Evolutionary conservation across 1,140 invertebrate genomes (phyloP), one percentile per base, ranked within the genome.

Genomic region (Drosophila trapezifrons): DNA sequence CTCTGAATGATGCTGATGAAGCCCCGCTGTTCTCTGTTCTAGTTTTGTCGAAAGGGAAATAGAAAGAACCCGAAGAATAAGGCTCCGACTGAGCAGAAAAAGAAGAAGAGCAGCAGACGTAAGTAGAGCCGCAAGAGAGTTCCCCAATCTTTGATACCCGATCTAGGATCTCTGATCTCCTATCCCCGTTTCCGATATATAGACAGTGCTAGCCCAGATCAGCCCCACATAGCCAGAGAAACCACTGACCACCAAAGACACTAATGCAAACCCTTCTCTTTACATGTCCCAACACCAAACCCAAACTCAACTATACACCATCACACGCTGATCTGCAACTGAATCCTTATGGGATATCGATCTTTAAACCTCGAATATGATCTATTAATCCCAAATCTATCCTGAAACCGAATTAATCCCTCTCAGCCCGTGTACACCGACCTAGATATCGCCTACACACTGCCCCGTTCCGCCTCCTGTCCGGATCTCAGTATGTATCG

Each of bases 401-500:
- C n/a, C n/a, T n/a, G 27, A 29, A 29, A 2, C 27, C 27, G 1
- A n/a, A 57, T 56, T 70, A 62, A 82, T n/a, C 47, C 18, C 37
- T 38, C 46, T 37, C 62, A 92, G 91, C 91, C 91, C 35, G 91
- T 92, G 18, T 92, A 92, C 67, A 83, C 80, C 65, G 91, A 91
- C 52, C 54, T 80, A 47, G 90, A 81, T 64, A 66, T 74, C 27
- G 74, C 54, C 7, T 82, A 79, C 32, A 66, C 55, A 0, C 20
- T 91, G 62, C 77, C 78, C 1, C 76, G 91, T 2, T 95, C 94
- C 67, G 90, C 93, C 35, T 95, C 94, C 77, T 95, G 94, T 90
- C 95, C 95, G 5, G 94, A 93, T 54, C 90, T 95, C 4, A 93
- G 92, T 12, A 94, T 94, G 70, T 94, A 94, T 65, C 90, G 90